Conservation (phyloP, 2,797 vertebrate species). For the Alfaro cultratus region DNA sequence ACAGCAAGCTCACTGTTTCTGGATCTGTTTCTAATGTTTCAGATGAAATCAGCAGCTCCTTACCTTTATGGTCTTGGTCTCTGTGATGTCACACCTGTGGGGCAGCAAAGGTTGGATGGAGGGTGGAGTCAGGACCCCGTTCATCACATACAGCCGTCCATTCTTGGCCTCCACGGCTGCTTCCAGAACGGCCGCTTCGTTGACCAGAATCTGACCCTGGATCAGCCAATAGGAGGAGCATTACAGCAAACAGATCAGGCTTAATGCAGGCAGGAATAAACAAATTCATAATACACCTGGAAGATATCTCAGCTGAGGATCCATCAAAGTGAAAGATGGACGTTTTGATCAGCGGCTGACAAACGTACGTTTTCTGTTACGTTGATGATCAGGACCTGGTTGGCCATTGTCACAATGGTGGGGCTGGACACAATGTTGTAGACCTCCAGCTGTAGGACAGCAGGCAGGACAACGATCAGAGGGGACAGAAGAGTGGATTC, state of each 20-base stretch:
- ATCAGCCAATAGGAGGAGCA: neutral
- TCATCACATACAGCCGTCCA: conserved; percentile 87
- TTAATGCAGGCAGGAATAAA: neutral
- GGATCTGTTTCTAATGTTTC: neutral
- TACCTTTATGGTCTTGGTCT: conserved; percentile 70
- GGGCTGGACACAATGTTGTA: conserved; percentile 80
- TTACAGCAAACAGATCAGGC: neutral
- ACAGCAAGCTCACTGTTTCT: neutral
- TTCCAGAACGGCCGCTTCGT: conserved; percentile 82
- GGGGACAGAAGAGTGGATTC: neutral
- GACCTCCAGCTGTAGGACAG: conserved; percentile 83
- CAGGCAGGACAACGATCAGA: neutral
- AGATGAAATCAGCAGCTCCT: neutral
- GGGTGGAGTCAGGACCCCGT: conserved; percentile 85
- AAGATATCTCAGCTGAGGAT: neutral
- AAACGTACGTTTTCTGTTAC: conserved; percentile 73
- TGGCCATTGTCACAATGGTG: conserved; percentile 82
- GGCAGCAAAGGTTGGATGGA: conserved; percentile 92
- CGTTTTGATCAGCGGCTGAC: neutral
- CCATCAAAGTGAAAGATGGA: neutral
- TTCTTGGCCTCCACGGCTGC: conserved; percentile 87
- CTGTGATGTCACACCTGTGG: conserved; percentile 84
- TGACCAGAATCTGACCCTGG: conserved; percentile 88
- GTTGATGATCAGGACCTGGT: conserved; percentile 87
- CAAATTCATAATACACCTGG: neutral